These are phyloP conservation scores for Istiophorus platypterus DNA, from an alignment of 2,113 vertebrate genomes.

Conservation along the genomic window DNA sequence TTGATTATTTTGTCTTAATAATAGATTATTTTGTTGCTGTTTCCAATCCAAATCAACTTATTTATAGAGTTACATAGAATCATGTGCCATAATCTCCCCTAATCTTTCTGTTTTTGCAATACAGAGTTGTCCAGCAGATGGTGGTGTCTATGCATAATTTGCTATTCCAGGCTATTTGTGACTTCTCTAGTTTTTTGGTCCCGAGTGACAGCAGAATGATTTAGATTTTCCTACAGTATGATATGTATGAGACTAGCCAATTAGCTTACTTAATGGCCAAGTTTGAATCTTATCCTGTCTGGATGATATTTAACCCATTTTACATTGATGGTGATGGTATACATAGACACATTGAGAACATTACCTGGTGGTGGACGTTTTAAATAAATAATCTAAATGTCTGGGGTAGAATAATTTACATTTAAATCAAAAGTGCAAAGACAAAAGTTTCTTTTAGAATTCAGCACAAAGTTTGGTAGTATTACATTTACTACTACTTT, in stretches of 20 bases:
- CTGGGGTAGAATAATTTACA: not conserved
- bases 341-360: not conserved
- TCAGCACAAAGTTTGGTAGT: not conserved
- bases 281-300: not conserved
- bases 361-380: not conserved
- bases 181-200: not conserved
- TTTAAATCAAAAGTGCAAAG: not conserved
- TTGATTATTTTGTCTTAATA: not conserved
- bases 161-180: not conserved
- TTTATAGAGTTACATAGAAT: not conserved
- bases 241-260: not conserved
- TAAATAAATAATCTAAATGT: too few species aligned
- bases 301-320: not conserved
- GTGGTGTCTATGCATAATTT: constrained; percentile 46
- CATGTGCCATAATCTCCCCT: too few species aligned
- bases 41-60: not conserved
- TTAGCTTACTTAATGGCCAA: not conserved
- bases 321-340: not conserved
- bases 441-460: not conserved
- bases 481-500: not conserved
- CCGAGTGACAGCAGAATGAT: not conserved
- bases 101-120: not conserved
- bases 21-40: too few species aligned
- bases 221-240: not conserved
- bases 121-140: constrained; percentile 66